Base-by-base conservation (phyloP, 2,888 invertebrate species). In the Trilocha varians region DNA sequence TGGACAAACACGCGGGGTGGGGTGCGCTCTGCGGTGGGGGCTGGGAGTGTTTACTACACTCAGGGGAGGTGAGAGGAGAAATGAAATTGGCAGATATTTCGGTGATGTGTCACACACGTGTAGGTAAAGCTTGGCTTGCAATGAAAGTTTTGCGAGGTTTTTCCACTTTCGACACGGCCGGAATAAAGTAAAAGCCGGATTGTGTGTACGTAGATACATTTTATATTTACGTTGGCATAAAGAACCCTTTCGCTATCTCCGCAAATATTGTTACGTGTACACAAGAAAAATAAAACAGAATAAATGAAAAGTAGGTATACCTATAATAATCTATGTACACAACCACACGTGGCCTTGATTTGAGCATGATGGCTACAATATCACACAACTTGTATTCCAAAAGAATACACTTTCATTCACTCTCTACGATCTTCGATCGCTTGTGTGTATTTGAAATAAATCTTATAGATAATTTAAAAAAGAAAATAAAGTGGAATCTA, bases 71-170 rank as follows among this genome's bases (percentile, higher is more conserved):
- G 63, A 67, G 67, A 62, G 70, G 65, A 77, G 79, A 78, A 79
- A 84, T 82, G 80, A 84, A 82, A 83, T 82, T 82, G 80, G 76
- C 68, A 74, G 78, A 83, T 82, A 82, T 82, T 82, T 78, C 77
- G 73, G 73, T 62, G 70, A 74, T 78, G 73, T 78, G 75, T 62
- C 76, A 75, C 74, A 75, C 72, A 77, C 73, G 75, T 74, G 74
- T 68, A 75, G 64, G 72, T 73, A 71, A 55, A 70, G 65, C 68
- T 67, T 59, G 63, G 59, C 67, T 59, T 70, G 75, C 75, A 75
- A 73, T 76, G 74, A 76, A 77, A 76, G 65, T 77, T 76, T 76
- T 75, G 76, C 72, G 73, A 75, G 74, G 69, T 72, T 75, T 74
- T 75, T 72, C 72, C 65, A 71, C 73, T 74, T 73, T 73, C 72